phyloP scores from a whole-genome alignment of 2,113 vertebrate genomes.

The Trematomus loennbergii region DNA sequence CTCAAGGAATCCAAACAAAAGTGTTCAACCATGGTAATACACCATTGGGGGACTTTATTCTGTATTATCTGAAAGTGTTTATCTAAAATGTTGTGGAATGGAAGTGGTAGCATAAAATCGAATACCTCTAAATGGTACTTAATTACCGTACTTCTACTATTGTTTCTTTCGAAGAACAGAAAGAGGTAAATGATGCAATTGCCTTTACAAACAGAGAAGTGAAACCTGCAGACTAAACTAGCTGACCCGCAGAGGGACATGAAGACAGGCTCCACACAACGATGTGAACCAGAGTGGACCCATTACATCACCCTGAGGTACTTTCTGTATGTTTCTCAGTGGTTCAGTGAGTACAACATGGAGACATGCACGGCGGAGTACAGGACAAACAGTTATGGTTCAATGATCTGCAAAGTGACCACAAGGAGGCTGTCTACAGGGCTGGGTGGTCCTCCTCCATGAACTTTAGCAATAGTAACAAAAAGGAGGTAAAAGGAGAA shows the following conservation, averaged over 20 bases:
- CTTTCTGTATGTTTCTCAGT: background rate
- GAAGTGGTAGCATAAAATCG: background rate
- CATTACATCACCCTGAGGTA: background rate
- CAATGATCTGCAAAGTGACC: constrained; percentile 9
- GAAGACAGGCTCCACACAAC: constrained; percentile 5
- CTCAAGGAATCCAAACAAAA: too few species aligned
- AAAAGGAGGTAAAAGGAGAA: constrained; percentile 1
- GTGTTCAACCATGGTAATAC: background rate
- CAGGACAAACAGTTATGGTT: constrained; percentile 15
- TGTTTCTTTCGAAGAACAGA: background rate
- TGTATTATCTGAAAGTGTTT: background rate
- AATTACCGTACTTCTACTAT: too few species aligned
- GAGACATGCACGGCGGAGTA: background rate
- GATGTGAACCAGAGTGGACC: constrained; percentile 34
- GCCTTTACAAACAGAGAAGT: constrained; percentile 18
- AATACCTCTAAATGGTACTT: background rate
- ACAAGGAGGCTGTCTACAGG: constrained; percentile 9
- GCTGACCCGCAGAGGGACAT: constrained; percentile 42
- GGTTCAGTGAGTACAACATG: constrained; percentile 20
- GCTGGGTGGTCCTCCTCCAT: constrained; percentile 46
- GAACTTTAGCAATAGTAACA: background rate
- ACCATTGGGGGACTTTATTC: background rate
- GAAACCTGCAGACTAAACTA: constrained; percentile 63
- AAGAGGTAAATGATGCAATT: background rate
- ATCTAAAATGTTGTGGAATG: background rate